Base-by-base conservation (phyloP, 2,797 vertebrate genomes). In the Sylvia borin region DNA sequence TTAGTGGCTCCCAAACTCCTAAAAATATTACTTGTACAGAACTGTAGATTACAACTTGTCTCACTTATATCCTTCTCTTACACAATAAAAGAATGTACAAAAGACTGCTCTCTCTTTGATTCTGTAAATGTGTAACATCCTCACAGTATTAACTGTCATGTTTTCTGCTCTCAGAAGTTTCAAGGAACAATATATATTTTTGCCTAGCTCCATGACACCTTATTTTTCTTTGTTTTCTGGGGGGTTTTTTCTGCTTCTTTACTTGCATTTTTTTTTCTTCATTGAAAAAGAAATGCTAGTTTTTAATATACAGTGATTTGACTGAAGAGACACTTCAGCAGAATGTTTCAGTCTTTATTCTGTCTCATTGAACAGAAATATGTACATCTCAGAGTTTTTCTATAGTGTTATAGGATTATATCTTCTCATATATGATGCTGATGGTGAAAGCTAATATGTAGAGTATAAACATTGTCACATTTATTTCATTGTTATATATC, bases 241-340 rank as follows among this genome's bases (percentile, higher is more conserved):
- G 3, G 3, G 6, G 0, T 31, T 47, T 70, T 40, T 9, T 3
- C 6, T 4, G 26, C 16, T 67, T 57, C 3, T 26, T 86, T 62
- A 31, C 6, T 53, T 51, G 2, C 4, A 55, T 55, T 68, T 64
- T 62, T 64, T 62, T 74, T 75, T 15, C 10, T 42, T 65, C 5
- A 27, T 25, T 29, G 13, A 14, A 36, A 29, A 78, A 61, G 5
- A 67, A 57, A 42, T 15, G 3, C 1, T 48, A 10, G 2, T 54
- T 85, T 68, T 81, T 17, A 88, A 55, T 32, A 50, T 13, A 26
- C 21, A 32, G 17, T 65, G 31, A 70, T 65, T 64, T 81, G 20
- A 5, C 17, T 64, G 42, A 60, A n/a, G 13, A 79, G 36, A 14
- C 3, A 27, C n/a, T 84, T 24, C 13, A 81, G 4, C 21, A 73